These are phyloP conservation scores for Trissolcus brochymenae DNA, from an alignment of 2,888 invertebrate genomes.

Conservation along the genomic window DNA sequence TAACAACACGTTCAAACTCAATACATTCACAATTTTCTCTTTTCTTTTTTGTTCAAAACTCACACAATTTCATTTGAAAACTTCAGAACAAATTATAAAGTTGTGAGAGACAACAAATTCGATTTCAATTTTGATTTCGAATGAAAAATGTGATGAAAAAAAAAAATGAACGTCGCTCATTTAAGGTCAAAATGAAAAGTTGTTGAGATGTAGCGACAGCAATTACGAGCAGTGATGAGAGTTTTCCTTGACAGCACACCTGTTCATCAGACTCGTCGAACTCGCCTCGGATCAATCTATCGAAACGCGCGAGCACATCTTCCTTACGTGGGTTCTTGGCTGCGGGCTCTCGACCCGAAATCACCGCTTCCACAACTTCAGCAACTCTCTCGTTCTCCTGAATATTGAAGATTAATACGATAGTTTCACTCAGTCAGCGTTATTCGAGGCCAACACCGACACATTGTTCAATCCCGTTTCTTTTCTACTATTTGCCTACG, in stretches of 20 bases:
- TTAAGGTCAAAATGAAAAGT: conserved; percentile 4
- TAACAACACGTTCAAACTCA: no score
- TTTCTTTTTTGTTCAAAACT: no score
- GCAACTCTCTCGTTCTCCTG: conserved; percentile 66
- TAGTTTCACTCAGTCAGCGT: conserved; percentile 53
- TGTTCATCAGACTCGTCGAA: conserved; percentile 60
- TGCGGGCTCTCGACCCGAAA: conserved; percentile 63
- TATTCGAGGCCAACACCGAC: conserved; percentile 50
- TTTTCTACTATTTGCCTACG: conserved; percentile 22
- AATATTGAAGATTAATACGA: conserved; percentile 61
- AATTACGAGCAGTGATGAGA: conserved; percentile 2
- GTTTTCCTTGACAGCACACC: conserved; percentile 54
- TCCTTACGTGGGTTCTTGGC: conserved; percentile 68
- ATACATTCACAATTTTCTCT: no score
- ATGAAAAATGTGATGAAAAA: no score
- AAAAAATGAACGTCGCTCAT: not conserved
- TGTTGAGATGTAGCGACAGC: conserved; percentile 30
- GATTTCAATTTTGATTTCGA: no score
- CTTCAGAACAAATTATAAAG: no score
- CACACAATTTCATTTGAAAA: no score
- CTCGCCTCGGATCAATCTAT: conserved; percentile 67
- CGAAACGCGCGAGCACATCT: conserved; percentile 71
- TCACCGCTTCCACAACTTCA: conserved; percentile 65
- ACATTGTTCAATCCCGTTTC: conserved; percentile 28
- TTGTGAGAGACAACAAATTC: no score